These are phyloP conservation scores for Andrena flavipes DNA, from an alignment of 2,888 invertebrate species.

Conservation along the genomic window DNA sequence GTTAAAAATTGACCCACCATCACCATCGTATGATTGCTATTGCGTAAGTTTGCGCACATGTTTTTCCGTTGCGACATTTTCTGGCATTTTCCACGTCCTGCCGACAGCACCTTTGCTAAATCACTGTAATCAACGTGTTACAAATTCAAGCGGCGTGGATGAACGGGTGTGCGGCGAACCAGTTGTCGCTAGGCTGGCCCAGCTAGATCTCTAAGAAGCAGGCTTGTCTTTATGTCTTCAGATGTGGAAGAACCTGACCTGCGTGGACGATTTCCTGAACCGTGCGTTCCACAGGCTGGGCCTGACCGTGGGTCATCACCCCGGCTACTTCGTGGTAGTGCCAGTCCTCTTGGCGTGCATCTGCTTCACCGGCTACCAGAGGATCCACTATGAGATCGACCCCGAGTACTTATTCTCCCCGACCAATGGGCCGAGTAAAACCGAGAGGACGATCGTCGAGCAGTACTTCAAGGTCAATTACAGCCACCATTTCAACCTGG, in stretches of 20 bases:
- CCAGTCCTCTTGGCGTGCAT: constrained; percentile 93
- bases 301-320: constrained; percentile 91
- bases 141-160: no score
- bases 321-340: constrained; percentile 95
- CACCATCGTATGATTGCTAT: no score
- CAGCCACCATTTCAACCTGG: constrained; percentile 93
- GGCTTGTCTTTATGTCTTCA: constrained; percentile 82
- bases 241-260: constrained; percentile 91
- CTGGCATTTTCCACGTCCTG: no score
- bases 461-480: constrained; percentile 95
- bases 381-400: constrained; percentile 95
- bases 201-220: no score
- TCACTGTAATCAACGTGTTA: no score
- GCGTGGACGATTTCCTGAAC: constrained; percentile 93
- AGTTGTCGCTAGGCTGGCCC: no score
- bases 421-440: constrained; percentile 93
- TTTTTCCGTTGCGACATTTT: no score
- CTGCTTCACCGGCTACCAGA: constrained; percentile 95
- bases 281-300: constrained; percentile 93
- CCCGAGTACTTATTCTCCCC: constrained; percentile 97
- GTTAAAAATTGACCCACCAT: no score
- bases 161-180: no score
- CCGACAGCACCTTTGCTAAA: no score
- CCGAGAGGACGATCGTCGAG: constrained; percentile 93
- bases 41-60: no score